phyloP scores from a whole-genome alignment of 2,888 invertebrate species.

The Pammene aurita region DNA sequence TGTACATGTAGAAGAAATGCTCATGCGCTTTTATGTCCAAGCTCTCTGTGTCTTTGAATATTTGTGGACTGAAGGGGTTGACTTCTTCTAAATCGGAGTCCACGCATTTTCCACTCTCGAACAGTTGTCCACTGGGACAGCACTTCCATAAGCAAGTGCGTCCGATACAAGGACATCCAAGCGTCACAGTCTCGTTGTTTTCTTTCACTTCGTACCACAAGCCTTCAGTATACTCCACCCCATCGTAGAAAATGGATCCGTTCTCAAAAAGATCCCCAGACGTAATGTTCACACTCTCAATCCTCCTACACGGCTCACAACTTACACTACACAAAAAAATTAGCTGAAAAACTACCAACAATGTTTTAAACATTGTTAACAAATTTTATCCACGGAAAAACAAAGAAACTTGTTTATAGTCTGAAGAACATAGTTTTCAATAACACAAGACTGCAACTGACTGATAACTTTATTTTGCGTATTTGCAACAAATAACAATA shows the following conservation, averaged over 20 bases:
- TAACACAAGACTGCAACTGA: conserved; percentile 16
- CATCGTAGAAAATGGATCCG: conserved; percentile 62
- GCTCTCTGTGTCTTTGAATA: conserved; percentile 60
- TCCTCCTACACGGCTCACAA: conserved; percentile 59
- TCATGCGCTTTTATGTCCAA: conserved; percentile 55
- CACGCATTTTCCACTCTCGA: conserved; percentile 54
- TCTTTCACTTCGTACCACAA: conserved; percentile 63
- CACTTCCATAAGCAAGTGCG: conserved; percentile 71
- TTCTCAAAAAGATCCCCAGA: conserved; percentile 57
- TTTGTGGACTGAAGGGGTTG: conserved; percentile 65
- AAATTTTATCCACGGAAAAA: neutral
- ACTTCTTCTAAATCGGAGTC: conserved; percentile 53
- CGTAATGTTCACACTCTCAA: conserved; percentile 69
- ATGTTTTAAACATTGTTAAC: conserved; percentile 52
- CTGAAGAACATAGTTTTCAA: conserved; percentile 13
- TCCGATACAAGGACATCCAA: conserved; percentile 72
- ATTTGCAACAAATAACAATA: conserved; percentile 35
- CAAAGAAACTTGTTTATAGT: conserved; percentile 19
- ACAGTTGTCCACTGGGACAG: conserved; percentile 58
- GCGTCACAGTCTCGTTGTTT: conserved; percentile 49
- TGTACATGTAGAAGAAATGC: conserved; percentile 67
- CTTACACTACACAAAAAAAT: conserved; percentile 47
- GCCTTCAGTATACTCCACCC: conserved; percentile 59
- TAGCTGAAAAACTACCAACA: conserved; percentile 45
- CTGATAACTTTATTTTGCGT: conserved; percentile 20